phyloP scores from a whole-genome alignment of 1,140 invertebrate genomes.

The Sesamia nonagrioides region DNA sequence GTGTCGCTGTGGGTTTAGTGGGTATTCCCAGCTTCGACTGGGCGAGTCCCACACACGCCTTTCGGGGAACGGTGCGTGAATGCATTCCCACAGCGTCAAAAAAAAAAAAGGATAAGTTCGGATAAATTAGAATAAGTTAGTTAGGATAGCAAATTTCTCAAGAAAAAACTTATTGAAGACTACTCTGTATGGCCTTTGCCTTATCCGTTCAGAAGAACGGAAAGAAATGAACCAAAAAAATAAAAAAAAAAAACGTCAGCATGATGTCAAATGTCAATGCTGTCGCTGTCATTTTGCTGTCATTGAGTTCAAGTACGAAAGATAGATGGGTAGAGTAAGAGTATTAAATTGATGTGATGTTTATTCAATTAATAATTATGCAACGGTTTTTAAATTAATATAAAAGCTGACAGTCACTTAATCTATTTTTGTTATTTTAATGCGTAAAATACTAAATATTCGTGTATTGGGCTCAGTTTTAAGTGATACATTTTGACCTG shows the following conservation, averaged over 20 bases:
- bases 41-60: no score
- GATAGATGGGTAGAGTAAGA: constrained; percentile 22
- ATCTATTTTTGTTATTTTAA: constrained; percentile 16
- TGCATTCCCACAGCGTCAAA: no score
- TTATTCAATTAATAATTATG: constrained; percentile 59
- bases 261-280: background rate
- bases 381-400: constrained; percentile 58
- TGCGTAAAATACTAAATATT: constrained; percentile 24
- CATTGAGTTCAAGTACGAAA: background rate
- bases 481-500: constrained; percentile 2
- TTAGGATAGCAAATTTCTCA: no score
- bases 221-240: no score
- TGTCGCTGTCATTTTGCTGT: background rate
- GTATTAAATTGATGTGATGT: constrained; percentile 23
- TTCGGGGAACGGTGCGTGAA: no score
- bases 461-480: background rate
- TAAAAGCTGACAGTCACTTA: constrained; percentile 29
- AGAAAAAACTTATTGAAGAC: no score
- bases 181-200: no score
- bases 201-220: no score
- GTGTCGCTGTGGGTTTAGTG: no score
- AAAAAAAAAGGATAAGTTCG: no score
- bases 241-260: background rate
- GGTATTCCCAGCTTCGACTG: no score
- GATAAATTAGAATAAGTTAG: no score